Conservation (phyloP, 2,113 vertebrate genomes). For the Xiphorhynchus elegans region DNA sequence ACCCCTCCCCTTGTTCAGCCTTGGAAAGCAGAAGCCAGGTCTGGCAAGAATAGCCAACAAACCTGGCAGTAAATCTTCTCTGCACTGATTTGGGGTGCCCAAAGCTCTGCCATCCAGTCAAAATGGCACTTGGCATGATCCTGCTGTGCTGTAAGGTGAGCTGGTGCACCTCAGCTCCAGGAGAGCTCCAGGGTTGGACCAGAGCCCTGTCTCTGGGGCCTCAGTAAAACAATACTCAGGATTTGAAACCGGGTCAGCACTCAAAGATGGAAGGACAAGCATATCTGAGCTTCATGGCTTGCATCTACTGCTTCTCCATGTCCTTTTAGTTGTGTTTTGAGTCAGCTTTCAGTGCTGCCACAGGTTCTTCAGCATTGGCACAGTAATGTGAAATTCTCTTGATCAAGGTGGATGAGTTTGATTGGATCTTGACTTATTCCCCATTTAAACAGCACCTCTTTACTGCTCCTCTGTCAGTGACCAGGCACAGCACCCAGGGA, state of each 20-base stretch:
- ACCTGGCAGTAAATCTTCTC: neutral
- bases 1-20: neutral
- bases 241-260: neutral
- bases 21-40: neutral
- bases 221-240: neutral
- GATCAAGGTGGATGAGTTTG: neutral
- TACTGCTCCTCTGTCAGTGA: neutral
- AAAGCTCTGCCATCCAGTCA: neutral
- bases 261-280: neutral
- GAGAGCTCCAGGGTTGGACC: neutral
- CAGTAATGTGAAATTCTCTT: neutral
- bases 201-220: neutral
- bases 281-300: neutral
- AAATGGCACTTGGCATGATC: neutral
- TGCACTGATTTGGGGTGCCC: neutral
- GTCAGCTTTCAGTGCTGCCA: neutral
- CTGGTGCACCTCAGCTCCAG: neutral
- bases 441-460: neutral
- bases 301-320: neutral
- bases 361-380: neutral
- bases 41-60: neutral
- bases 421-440: no score
- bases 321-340: neutral
- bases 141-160: neutral
- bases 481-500: neutral